These are phyloP conservation scores for Penaeus japonicus DNA, from an alignment of 1,140 invertebrate genomes.

Conservation along the genomic window DNA sequence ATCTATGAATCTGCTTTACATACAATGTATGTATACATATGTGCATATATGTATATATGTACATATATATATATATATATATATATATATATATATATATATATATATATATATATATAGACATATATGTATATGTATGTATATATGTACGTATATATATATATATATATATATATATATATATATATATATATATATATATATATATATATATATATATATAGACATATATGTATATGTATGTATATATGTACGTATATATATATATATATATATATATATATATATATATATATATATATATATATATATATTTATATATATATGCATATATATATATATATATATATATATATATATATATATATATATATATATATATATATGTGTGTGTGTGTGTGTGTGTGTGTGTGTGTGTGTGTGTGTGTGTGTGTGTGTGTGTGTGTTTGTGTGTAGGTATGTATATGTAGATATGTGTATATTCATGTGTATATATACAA, in stretches of 20 bases:
- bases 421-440: background rate
- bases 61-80: background rate
- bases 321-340: background rate
- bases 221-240: background rate
- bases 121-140: conserved; percentile 27
- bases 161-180: conserved; percentile 15
- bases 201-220: conserved; percentile 10
- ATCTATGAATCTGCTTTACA: no score
- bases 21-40: background rate
- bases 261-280: conserved; percentile 23
- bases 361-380: conserved; percentile 6
- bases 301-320: background rate
- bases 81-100: conserved; percentile 1
- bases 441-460: background rate
- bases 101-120: conserved; percentile 16
- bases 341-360: no score
- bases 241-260: conserved; percentile 27
- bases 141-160: conserved; percentile 29
- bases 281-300: conserved; percentile 23
- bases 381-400: background rate
- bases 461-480: background rate
- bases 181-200: conserved; percentile 13
- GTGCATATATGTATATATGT: background rate
- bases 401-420: background rate
- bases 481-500: background rate